Conservation (phyloP, 2,797 vertebrate species). For the Myotis myotis region DNA sequence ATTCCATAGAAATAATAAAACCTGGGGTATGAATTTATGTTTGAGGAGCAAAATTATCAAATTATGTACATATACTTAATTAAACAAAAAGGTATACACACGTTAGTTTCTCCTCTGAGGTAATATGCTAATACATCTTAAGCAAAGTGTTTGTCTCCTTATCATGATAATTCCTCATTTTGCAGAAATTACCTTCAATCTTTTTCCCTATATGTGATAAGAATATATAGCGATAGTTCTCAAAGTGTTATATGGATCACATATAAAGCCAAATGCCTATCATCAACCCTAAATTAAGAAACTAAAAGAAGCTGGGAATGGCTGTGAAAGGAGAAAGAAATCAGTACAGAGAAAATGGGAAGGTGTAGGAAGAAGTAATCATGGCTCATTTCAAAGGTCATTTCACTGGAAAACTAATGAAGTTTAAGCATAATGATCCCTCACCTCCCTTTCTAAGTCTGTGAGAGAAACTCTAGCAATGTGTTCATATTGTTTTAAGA, state of each 20-base stretch:
- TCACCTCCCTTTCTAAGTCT: background rate
- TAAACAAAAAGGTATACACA: background rate
- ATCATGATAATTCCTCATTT: background rate
- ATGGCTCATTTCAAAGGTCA: background rate
- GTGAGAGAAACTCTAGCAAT: background rate
- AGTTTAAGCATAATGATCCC: background rate
- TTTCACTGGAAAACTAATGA: background rate
- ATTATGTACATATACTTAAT: conserved; percentile 48
- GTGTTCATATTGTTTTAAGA: background rate
- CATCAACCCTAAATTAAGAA: background rate
- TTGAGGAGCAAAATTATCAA: conserved; percentile 28
- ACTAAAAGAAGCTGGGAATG: background rate
- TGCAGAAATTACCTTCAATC: background rate
- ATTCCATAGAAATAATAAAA: conserved; percentile 53
- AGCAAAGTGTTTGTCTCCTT: background rate
- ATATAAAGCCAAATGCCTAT: background rate
- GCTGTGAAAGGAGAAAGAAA: background rate
- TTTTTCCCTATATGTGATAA: background rate
- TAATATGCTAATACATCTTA: background rate
- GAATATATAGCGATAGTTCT: background rate
- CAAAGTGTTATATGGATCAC: background rate
- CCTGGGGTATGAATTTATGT: background rate
- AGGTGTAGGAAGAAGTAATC: background rate
- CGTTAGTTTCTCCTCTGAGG: background rate
- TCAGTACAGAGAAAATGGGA: background rate